These are phyloP conservation scores for Asobara japonica DNA, from an alignment of 1,140 invertebrate species.

Conservation along the genomic window DNA sequence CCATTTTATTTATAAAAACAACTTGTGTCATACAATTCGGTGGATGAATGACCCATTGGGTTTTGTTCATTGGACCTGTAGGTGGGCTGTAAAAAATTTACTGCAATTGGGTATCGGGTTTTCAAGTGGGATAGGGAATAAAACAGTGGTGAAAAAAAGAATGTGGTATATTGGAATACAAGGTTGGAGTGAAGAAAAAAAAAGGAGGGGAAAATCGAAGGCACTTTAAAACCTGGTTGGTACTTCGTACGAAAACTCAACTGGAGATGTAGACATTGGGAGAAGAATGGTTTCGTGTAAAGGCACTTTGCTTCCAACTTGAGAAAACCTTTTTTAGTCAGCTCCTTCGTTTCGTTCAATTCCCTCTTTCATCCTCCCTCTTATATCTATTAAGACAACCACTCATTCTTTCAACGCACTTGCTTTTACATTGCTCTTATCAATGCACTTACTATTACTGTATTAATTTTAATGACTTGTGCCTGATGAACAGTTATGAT, in stretches of 20 bases:
- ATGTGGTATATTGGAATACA: constrained; percentile 1
- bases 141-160: background rate
- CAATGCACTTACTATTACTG: background rate
- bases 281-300: constrained; percentile 48
- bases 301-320: constrained; percentile 51
- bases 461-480: background rate
- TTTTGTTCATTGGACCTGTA: background rate
- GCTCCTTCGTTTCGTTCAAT: constrained; percentile 22
- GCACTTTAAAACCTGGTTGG: constrained; percentile 45
- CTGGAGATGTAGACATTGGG: constrained; percentile 48
- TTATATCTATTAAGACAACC: constrained; percentile 13
- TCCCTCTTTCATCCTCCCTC: background rate
- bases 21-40: background rate
- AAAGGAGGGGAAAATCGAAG: constrained; percentile 36
- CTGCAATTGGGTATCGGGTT: background rate
- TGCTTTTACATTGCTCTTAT: background rate
- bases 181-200: constrained; percentile 29
- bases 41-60: background rate
- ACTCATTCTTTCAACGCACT: background rate
- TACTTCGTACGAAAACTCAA: constrained; percentile 45
- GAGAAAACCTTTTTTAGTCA: constrained; percentile 48
- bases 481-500: background rate
- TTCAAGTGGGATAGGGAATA: constrained; percentile 11
- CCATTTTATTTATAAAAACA: background rate
- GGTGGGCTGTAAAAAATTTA: background rate